A percentile compares a stretch with the other conserved stretches of the same genome.
Conservation (phyloP, 2,797 vertebrate species). For the Notamacropus eugenii region DNA sequence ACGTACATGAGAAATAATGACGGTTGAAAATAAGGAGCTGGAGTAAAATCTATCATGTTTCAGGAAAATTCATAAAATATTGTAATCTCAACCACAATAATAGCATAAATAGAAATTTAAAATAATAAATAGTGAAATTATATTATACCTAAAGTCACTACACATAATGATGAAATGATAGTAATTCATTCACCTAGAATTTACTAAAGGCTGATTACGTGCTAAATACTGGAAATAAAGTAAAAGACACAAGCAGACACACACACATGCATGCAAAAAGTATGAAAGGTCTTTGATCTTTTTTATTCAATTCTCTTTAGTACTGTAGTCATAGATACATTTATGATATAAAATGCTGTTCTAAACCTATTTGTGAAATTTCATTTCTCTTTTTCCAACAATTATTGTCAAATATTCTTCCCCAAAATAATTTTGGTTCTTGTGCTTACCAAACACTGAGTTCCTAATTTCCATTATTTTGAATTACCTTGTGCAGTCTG, state of each 20-base stretch:
- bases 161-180: neutral
- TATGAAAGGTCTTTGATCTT: neutral
- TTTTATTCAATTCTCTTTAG: neutral
- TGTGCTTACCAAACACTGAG: neutral
- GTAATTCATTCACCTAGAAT: neutral
- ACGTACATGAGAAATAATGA: neutral
- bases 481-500: neutral
- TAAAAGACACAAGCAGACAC: neutral
- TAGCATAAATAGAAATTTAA: neutral
- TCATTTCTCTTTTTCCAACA: neutral
- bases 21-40: neutral
- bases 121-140: neutral
- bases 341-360: neutral
- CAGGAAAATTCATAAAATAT: neutral
- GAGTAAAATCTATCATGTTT: neutral
- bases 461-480: neutral
- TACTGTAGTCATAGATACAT: neutral
- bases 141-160: neutral
- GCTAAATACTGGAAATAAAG: neutral
- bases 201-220: neutral
- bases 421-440: neutral
- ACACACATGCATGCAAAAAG: neutral
- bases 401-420: neutral
- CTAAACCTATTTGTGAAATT: neutral
- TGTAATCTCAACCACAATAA: neutral